Evolutionary conservation across 2,797 vertebrate genomes (phyloP), one percentile per base, ranked within the genome.

Genomic region (Carcharodon carcharias): DNA sequence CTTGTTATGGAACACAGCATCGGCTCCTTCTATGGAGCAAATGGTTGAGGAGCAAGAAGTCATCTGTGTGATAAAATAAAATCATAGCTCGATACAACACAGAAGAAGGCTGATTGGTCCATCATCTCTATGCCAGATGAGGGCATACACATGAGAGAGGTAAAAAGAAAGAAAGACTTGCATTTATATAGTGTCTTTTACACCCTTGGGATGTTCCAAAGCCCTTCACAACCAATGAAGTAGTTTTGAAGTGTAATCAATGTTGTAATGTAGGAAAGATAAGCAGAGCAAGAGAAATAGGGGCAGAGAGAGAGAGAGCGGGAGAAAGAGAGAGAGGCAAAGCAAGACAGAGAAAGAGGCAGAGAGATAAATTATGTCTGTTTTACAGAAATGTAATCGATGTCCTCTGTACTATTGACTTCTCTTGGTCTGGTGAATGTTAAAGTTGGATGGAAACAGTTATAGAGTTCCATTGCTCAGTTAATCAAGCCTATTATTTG

Each of bases 181-280:
- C n/a, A 82, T 40, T 80, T 80, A 18, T 80, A n/a, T 73, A 80
- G 73, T 6, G 35, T 26, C 35, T 4, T 80, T 80, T 26, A 80
- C 35, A 26, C 11, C 73, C 73, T 82, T 31, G 5, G 14, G 14
- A 40, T 40, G n/a, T 40, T 14, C n/a, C 11, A 18, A 82, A 5
- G 16, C 3, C 14, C n/a, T 40, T 18, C n/a, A 16, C 14, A 40
- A 12, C n/a, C 14, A 82, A 40, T 82, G 12, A 80, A 80, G n/a
- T 4, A 40, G 12, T 40, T 80, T 16, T 40, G 77, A 80, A 16
- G 11, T n/a, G 35, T 80, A 73, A 7, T 31, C 71, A 31, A 6
- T 31, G 28, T 35, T 40, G n/a, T 82, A 40, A 82, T 40, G 14
- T 82, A 82, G n/a, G n/a, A 97, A 98, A 80, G 98, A 97, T 97